phyloP scores from a whole-genome alignment of 2,113 vertebrate genomes.

The Marcusenius ussheri region DNA sequence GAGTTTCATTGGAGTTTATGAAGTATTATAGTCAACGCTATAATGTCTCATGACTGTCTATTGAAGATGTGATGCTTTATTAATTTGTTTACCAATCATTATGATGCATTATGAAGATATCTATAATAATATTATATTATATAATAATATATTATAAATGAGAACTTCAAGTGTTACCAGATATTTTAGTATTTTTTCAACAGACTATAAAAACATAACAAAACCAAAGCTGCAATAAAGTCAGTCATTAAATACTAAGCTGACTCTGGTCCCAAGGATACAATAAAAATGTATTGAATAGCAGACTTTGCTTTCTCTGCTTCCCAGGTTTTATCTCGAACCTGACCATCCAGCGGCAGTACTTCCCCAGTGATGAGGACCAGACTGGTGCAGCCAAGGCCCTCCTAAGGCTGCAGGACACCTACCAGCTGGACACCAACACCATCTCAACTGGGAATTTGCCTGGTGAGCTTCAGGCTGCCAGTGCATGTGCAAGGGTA shows the following conservation, averaged over 20 bases:
- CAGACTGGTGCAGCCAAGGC: conserved; percentile 84
- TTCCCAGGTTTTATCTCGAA: conserved; percentile 88
- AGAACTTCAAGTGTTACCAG: not conserved
- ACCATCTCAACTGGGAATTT: conserved; percentile 85
- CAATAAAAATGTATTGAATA: not conserved
- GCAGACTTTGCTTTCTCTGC: not conserved
- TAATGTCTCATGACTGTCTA: not conserved
- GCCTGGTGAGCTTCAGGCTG: conserved; percentile 74
- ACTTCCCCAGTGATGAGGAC: conserved; percentile 71
- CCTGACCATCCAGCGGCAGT: conserved; percentile 75
- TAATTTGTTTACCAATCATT: not conserved
- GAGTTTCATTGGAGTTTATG: not conserved
- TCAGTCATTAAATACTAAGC: not conserved
- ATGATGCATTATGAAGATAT: not conserved
- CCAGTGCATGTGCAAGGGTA: not conserved
- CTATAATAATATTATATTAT: not conserved
- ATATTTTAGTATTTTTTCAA: not conserved
- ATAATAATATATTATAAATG: not conserved
- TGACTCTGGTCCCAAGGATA: not conserved
- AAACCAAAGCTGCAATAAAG: not conserved
- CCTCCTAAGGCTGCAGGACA: conserved; percentile 83
- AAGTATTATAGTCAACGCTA: not conserved
- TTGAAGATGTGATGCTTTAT: not conserved
- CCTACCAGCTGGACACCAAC: conserved; percentile 86
- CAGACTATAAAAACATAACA: not conserved